phyloP scores from a whole-genome alignment of 2,797 vertebrate genomes.

The Catamblyrhynchus diadema region DNA sequence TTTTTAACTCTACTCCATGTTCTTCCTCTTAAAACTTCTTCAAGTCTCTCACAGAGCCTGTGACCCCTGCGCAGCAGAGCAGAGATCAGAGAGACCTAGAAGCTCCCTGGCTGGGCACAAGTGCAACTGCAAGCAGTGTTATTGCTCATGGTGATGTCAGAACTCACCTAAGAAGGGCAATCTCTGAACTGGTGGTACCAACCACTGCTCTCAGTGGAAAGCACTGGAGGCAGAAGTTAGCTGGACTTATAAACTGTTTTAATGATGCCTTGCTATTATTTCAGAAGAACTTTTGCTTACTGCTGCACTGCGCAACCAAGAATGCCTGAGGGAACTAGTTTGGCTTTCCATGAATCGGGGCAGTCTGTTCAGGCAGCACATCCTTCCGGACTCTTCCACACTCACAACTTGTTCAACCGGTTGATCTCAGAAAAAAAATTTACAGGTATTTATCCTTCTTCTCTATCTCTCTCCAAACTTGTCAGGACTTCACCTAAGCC shows the following conservation, averaged over 20 bases:
- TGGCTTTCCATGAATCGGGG: accelerated
- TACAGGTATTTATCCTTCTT: background rate
- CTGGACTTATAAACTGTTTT: background rate
- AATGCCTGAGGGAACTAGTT: accelerated
- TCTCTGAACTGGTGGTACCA: background rate
- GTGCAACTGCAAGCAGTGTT: background rate
- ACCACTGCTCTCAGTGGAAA: background rate
- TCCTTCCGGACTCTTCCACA: accelerated
- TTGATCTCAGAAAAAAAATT: background rate
- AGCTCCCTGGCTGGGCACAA: accelerated
- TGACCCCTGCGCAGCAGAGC: background rate
- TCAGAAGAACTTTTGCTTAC: background rate
- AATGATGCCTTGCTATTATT: background rate
- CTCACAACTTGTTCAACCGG: background rate
- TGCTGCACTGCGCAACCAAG: background rate
- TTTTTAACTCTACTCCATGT: background rate
- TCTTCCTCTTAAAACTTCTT: background rate
- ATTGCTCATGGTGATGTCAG: background rate
- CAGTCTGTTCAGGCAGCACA: background rate
- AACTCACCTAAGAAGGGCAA: background rate
- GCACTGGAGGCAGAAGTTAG: background rate
- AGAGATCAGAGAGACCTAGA: background rate
- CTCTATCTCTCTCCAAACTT: background rate
- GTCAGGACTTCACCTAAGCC: background rate
- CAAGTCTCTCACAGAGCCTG: background rate